Conservation (phyloP, 2,888 invertebrate species). For the Cyclophora punctaria region DNA sequence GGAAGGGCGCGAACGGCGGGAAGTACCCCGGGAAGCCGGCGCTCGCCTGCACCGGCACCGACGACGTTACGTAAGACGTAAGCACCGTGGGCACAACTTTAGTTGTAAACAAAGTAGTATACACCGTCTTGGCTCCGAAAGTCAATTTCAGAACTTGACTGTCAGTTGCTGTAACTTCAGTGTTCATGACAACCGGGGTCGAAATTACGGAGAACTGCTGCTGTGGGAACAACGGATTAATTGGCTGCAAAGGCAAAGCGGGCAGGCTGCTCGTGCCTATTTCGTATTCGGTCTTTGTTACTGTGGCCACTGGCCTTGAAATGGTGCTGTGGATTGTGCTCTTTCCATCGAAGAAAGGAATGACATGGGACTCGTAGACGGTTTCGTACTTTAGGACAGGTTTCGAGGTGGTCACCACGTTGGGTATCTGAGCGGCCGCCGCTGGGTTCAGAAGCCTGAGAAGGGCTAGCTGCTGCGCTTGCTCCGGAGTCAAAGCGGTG, state of each 20-base stretch:
- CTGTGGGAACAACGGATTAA: conserved; percentile 75
- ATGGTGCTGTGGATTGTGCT: conserved; percentile 86
- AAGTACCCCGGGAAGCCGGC: conserved; percentile 85
- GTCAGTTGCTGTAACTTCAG: conserved; percentile 84
- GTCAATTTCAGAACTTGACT: conserved; percentile 89
- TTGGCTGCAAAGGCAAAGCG: conserved; percentile 71
- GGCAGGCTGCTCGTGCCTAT: conserved; percentile 83
- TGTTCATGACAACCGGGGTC: conserved; percentile 86
- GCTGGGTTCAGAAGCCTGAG: conserved; percentile 81
- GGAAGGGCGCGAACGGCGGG: conserved; percentile 84
- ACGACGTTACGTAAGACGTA: conserved; percentile 89
- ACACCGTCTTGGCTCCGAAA: conserved; percentile 92
- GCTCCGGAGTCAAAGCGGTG: conserved; percentile 78
- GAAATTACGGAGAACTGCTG: conserved; percentile 85
- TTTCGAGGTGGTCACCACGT: conserved; percentile 85
- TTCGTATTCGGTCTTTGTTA: conserved; percentile 87
- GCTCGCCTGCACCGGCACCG: conserved; percentile 82
- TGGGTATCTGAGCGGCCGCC: conserved; percentile 79
- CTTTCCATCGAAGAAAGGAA: conserved; percentile 84
- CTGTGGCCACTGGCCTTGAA: conserved; percentile 84
- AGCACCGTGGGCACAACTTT: conserved; percentile 87
- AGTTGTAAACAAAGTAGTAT: conserved; percentile 89
- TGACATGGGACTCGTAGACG: conserved; percentile 86
- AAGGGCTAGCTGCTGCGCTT: conserved; percentile 84
- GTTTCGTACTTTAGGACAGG: conserved; percentile 86